A percentile compares a stretch with the other conserved stretches of the same genome.
phyloP scores from a whole-genome alignment of 2,888 invertebrate genomes.

The Dioctria rufipes region DNA sequence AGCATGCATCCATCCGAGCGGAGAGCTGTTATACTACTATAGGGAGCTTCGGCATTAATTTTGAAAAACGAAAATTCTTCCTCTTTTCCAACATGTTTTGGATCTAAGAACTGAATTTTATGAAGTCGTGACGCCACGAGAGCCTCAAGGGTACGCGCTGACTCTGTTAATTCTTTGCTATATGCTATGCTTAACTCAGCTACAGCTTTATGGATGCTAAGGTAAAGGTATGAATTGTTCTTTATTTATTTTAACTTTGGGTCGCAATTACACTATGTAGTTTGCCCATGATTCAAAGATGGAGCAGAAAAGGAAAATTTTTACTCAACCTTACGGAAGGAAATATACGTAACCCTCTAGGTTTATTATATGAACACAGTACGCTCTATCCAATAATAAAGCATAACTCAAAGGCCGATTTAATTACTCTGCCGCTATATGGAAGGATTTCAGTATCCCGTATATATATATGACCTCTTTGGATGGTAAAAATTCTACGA shows the following conservation, averaged over 20 bases:
- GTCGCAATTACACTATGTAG: no score
- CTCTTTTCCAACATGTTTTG: slow-evolving; percentile 25
- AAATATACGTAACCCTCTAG: slow-evolving; percentile 17
- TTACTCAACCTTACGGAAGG: background rate
- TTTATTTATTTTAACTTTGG: no score
- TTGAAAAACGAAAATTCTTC: slow-evolving; percentile 31
- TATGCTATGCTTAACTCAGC: background rate
- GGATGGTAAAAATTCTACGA: background rate
- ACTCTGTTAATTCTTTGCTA: background rate
- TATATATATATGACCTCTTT: slow-evolving; percentile 28
- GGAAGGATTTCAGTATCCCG: slow-evolving; percentile 15
- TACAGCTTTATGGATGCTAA: background rate
- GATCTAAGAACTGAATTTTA: slow-evolving; percentile 49
- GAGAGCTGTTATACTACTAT: background rate
- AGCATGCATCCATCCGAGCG: slow-evolving; percentile 9
- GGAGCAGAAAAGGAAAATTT: background rate
- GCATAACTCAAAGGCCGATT: slow-evolving; percentile 52
- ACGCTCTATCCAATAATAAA: slow-evolving; percentile 13
- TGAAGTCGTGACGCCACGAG: slow-evolving; percentile 63
- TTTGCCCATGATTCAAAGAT: slow-evolving; percentile 5
- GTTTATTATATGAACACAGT: slow-evolving; percentile 25
- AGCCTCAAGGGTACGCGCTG: slow-evolving; percentile 59
- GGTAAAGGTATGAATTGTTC: background rate
- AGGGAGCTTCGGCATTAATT: slow-evolving; percentile 35
- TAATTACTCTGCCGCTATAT: slow-evolving; percentile 45